These are phyloP conservation scores for Gymnoscelis rufifasciata DNA, from an alignment of 2,888 invertebrate genomes.

Conservation along the genomic window DNA sequence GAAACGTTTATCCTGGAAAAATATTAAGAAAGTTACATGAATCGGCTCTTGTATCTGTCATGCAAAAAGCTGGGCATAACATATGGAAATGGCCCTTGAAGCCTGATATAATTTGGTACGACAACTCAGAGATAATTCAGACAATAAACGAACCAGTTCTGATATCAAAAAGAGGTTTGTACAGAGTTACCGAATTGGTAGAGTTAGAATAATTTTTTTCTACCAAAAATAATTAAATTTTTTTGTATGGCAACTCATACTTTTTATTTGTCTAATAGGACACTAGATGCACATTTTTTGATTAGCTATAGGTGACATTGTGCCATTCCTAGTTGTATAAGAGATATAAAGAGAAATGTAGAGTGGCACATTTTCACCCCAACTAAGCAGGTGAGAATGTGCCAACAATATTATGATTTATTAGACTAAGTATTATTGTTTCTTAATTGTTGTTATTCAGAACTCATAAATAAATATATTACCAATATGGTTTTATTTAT, in stretches of 20 bases:
- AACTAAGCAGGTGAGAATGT: too few relatives aligned
- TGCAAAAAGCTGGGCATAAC: constrained; percentile 14
- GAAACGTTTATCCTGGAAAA: constrained; percentile 12
- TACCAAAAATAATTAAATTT: constrained; percentile 3
- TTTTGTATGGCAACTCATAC: constrained; percentile 4
- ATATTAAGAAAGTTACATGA: constrained; percentile 7
- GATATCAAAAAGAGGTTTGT: constrained; percentile 7
- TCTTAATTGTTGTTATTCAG: too few relatives aligned
- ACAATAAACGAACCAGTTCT: constrained; percentile 5
- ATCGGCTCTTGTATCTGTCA: constrained; percentile 10
- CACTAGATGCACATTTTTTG: constrained; percentile 8
- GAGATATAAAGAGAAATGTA: too few relatives aligned
- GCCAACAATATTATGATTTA: too few relatives aligned
- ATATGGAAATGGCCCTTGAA: constrained; percentile 11
- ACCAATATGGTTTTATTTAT: not conserved
- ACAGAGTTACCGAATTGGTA: too few relatives aligned
- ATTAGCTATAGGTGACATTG: too few relatives aligned
- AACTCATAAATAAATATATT: too few relatives aligned
- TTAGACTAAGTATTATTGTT: too few relatives aligned
- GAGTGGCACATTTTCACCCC: too few relatives aligned
- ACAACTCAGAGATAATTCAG: constrained; percentile 10
- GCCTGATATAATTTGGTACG: constrained; percentile 11
- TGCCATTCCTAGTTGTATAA: too few relatives aligned
- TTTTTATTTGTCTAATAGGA: constrained; percentile 4
- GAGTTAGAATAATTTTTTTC: too few relatives aligned